These are phyloP conservation scores for Frieseomelitta varia DNA, from an alignment of 1,140 invertebrate genomes.

Conservation along the genomic window DNA sequence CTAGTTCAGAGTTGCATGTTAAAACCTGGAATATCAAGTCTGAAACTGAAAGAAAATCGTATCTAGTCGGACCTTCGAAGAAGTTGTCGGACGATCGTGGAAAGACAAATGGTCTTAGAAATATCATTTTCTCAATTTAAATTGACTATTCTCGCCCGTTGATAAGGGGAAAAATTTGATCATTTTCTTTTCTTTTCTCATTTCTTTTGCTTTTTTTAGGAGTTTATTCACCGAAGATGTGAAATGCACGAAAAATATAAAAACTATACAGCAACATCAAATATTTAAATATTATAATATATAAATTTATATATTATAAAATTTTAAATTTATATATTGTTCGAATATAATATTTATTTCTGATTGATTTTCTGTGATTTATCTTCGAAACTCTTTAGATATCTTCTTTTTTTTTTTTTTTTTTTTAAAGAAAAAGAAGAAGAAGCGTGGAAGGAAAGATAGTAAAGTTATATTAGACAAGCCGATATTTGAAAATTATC, in stretches of 20 bases:
- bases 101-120: background rate
- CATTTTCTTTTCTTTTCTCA: background rate
- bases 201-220: too few species aligned
- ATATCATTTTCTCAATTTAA: background rate
- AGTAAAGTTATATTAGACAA: background rate
- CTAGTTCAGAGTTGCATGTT: constrained; percentile 23
- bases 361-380: background rate
- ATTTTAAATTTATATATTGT: too few species aligned
- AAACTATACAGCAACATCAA: too few species aligned
- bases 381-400: background rate
- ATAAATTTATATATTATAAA: too few species aligned
- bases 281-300: too few species aligned
- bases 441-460: background rate
- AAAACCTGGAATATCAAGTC: constrained; percentile 20
- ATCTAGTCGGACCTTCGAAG: background rate
- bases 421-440: background rate
- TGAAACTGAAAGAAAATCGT: background rate
- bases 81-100: background rate
- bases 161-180: background rate
- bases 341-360: too few species aligned
- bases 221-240: too few species aligned
- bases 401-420: too few species aligned
- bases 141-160: background rate
- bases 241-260: too few species aligned
- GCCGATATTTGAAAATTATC: background rate